These are phyloP conservation scores for Dendronephthya gigantea DNA, from an alignment of 64 coral and sea anemone genomes.

Conservation along the genomic window DNA sequence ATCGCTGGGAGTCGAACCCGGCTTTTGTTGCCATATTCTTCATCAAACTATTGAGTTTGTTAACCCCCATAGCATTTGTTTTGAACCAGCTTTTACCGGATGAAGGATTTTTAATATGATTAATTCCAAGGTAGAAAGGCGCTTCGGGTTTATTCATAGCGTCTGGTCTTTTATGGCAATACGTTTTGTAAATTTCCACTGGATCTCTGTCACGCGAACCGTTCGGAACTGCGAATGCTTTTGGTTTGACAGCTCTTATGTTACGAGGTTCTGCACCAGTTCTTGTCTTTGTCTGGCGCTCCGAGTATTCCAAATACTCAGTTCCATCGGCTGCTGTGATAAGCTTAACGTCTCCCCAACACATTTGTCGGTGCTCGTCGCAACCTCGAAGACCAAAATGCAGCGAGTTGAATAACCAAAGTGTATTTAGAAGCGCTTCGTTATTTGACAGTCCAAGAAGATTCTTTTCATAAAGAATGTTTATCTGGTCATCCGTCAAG, in stretches of 20 bases:
- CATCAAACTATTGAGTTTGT: conserved; percentile 41
- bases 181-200: not conserved
- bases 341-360: conserved; percentile 35
- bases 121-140: not conserved
- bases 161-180: not conserved
- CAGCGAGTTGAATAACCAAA: conserved; percentile 11
- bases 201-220: not conserved
- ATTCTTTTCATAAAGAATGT: conserved; percentile 8
- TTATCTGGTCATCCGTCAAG: conserved; percentile 2
- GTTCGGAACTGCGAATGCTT: conserved; percentile 10
- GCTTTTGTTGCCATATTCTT: conserved; percentile 54
- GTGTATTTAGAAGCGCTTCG: not conserved
- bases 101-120: not conserved
- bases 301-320: conserved; percentile 43
- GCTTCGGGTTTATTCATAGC: not conserved
- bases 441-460: conserved; percentile 2
- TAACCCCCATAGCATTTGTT: conserved; percentile 25
- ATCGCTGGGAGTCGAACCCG: not conserved
- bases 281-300: conserved; percentile 46
- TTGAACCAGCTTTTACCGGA: conserved; percentile 50
- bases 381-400: conserved; percentile 31
- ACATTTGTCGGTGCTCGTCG: conserved; percentile 28
- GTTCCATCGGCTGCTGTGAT: conserved; percentile 32
- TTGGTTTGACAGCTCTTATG: conserved; percentile 1
- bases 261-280: conserved; percentile 11